Base-by-base conservation (phyloP, 2,113 vertebrate genomes). In the Conger conger region DNA sequence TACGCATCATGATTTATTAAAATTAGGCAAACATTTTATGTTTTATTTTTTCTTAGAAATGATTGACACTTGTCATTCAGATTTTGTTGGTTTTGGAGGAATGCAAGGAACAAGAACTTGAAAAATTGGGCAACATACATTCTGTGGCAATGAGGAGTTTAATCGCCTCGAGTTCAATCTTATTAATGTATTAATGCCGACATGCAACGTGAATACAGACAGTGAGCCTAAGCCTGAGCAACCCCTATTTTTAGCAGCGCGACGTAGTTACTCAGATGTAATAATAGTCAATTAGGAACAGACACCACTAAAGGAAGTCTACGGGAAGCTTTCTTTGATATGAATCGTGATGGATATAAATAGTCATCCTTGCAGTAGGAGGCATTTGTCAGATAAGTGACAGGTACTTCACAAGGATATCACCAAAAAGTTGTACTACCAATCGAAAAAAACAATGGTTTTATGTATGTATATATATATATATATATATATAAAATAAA, bases 241-340 rank as follows among this genome's bases (percentile, higher is more conserved):
- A 73, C 68, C 33, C n/a, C 68, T 73, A 73, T 33, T 73, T 33
- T 73, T 73, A 73, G 68, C n/a, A 13, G 6, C 68, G 1, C 9
- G n/a, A 33, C 33, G 9, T 73, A 4, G 20, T 30, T 73, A 30
- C n/a, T 73, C 68, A 30, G 68, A 73, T 33, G 27, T 73, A 73
- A 73, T 73, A 73, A 73, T 73, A 73, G n/a, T 73, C 68, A 73
- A 73, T 73, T 73, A 73, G 1, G 68, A 73, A 33, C 68, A 73
- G 68, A 33, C 68, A 73, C 20, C 68, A 33, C 68, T 73, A 33
- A 8, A 27, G 57, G 57, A 63, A 73, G 68, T n/a, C 27, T 13
- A 73, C 68, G 13, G 68, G 68, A 73, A 73, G 2, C 68, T 73
- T 73, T 11, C 68, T 73, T 73, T 33, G n/a, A 73, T 30, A 73